Base-by-base conservation (phyloP, 2,797 vertebrate genomes). In the Amblyraja radiata region DNA sequence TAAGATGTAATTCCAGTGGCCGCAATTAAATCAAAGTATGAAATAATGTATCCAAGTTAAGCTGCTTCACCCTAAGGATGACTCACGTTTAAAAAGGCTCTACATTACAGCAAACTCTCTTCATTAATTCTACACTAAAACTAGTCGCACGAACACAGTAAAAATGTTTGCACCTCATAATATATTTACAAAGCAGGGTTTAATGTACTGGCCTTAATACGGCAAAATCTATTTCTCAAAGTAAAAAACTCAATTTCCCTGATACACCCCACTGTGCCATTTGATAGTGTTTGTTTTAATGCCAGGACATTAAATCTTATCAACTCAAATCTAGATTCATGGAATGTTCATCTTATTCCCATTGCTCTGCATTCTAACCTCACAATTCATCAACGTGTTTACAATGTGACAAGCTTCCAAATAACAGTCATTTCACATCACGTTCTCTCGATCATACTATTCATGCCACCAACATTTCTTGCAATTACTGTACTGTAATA, bases 181-280 rank as follows among this genome's bases (percentile, higher is more conserved):
- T 54, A 54, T 74, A 54, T 92, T 92, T 76, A 92, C 25, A 28
- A 91, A 25, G 84, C 63, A 36, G 84, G 16, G 84, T 36, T 36
- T 36, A 23, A 68, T 32, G 7, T 63, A 32, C 28, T 32, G 32
- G 28, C 61, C 61, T 61, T 88, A 36, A 88, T 32, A 32, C 14
- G 16, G 61, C 39, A 92, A 73, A 92, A 92, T 54, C 90, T 92
- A 92, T 54, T 92, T 92, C 39, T 54, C 68, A 74, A 91, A 91
- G 18, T 54, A 83, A 83, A 83, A 46, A 18, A 74, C 88, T 46
- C 90, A 73, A 46, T 73, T 16, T 71, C 71, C 39, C 90, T 8
- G 39, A n/a, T 18, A 21, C 90, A 46, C 71, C 71, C 71, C 25
- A 28, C 71, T 74, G 39, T 76, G 90, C 25, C 13, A 74, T 7